phyloP scores from a whole-genome alignment of 2,888 invertebrate species.

The Drosophila fungiperda region DNA sequence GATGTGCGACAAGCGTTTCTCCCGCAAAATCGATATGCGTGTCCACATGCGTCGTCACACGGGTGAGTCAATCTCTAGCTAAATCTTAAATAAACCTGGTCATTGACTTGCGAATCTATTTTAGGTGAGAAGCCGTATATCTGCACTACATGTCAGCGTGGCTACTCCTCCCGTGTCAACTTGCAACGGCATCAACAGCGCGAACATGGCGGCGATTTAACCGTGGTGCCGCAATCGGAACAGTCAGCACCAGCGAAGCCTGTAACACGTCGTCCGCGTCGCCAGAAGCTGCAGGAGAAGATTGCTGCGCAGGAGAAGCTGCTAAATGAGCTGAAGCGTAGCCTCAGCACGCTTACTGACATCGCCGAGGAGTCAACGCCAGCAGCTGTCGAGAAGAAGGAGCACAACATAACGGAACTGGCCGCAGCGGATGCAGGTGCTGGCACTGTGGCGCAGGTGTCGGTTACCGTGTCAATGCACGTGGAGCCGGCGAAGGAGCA shows the following conservation, averaged over 20 bases:
- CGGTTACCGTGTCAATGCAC: slow-evolving; percentile 82
- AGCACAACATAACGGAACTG: slow-evolving; percentile 36
- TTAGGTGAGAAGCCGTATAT: slow-evolving; percentile 82
- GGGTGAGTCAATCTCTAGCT: slow-evolving; percentile 57
- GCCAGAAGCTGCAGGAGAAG: slow-evolving; percentile 66
- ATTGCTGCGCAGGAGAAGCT: slow-evolving; percentile 72
- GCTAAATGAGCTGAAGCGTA: slow-evolving; percentile 67
- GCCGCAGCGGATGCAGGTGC: slow-evolving; percentile 58
- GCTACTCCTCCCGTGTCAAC: slow-evolving; percentile 83
- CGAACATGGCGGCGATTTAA: slow-evolving; percentile 62
- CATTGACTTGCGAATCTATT: not conserved
- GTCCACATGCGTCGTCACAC: slow-evolving; percentile 83
- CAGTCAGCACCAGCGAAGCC: slow-evolving; percentile 32
- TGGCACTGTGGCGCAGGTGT: slow-evolving; percentile 57
- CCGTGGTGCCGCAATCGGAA: not conserved
- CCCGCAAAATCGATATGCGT: slow-evolving; percentile 82
- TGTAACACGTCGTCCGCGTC: slow-evolving; percentile 62
- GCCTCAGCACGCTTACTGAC: slow-evolving; percentile 45
- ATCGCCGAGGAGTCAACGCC: slow-evolving; percentile 53
- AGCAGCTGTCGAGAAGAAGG: slow-evolving; percentile 14
- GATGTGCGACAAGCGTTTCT: slow-evolving; percentile 82
- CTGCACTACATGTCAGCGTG: slow-evolving; percentile 78
- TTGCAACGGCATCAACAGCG: slow-evolving; percentile 80
- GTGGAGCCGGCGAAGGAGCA: slow-evolving; percentile 61
- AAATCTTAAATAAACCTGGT: accelerated